phyloP scores from a whole-genome alignment of 2,888 invertebrate genomes.

The Aleiodes testaceus region DNA sequence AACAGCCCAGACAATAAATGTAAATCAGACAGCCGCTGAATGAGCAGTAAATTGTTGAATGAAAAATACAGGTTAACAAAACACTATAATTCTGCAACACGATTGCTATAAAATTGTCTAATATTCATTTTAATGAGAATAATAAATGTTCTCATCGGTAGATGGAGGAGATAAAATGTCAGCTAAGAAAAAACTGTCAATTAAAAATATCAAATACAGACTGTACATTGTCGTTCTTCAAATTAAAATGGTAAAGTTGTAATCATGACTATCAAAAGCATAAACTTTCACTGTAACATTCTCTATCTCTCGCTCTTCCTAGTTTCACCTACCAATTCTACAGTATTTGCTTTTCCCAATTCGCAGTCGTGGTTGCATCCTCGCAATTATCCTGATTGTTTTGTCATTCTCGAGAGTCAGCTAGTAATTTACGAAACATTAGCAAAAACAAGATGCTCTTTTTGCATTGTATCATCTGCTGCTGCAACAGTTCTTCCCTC shows the following conservation, averaged over 20 bases:
- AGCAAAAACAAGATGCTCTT: constrained; percentile 25
- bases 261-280: constrained; percentile 67
- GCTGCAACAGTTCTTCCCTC: not conserved
- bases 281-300: constrained; percentile 54
- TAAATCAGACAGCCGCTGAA: constrained; percentile 69
- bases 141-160: not conserved
- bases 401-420: constrained; percentile 62
- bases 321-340: constrained; percentile 20
- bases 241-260: constrained; percentile 44
- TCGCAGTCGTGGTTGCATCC: constrained; percentile 16
- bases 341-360: constrained; percentile 6
- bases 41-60: constrained; percentile 68
- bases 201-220: constrained; percentile 30
- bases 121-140: not conserved
- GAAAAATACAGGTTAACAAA: constrained; percentile 67
- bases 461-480: constrained; percentile 37
- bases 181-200: constrained; percentile 31
- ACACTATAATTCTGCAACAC: constrained; percentile 45
- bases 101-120: not conserved
- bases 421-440: constrained; percentile 58
- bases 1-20: constrained; percentile 68
- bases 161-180: not conserved
- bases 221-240: not conserved
- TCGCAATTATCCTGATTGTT: constrained; percentile 64
- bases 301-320: constrained; percentile 17